Evolutionary conservation across 2,113 vertebrate genomes (phyloP).

Genomic region (Neotoma lepida): DNA sequence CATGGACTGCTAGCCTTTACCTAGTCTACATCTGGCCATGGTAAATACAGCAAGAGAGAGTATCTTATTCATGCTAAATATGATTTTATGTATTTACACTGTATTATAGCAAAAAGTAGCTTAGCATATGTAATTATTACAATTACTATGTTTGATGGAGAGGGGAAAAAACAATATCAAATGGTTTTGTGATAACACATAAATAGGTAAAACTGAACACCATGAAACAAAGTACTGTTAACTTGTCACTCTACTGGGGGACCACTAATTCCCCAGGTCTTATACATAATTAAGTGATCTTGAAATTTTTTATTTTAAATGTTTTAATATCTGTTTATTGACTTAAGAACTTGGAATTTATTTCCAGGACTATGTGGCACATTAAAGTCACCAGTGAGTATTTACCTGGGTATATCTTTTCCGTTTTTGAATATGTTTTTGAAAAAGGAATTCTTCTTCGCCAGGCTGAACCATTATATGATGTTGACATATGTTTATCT

Average conservation of each 20-base stretch:
- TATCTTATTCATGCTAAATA: background rate
- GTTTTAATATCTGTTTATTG: constrained; percentile 37
- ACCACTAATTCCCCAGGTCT: background rate
- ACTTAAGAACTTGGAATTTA: background rate
- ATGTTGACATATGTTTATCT: constrained; percentile 81
- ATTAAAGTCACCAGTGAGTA: constrained; percentile 14
- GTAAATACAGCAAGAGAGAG: background rate
- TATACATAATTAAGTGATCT: background rate
- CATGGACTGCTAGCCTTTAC: background rate
- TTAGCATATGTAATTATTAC: background rate
- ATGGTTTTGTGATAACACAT: background rate
- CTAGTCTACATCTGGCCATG: background rate
- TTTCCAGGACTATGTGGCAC: background rate
- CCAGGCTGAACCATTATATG: constrained; percentile 79
- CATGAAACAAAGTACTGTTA: constrained; percentile 25
- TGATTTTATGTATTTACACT: too few relatives aligned
- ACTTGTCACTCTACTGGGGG: background rate
- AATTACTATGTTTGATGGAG: background rate
- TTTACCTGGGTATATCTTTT: constrained; percentile 83
- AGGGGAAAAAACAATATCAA: constrained; percentile 4
- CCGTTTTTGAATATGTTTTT: constrained; percentile 80
- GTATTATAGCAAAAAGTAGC: constrained; percentile 19
- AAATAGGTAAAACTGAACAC: background rate
- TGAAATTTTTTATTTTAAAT: constrained; percentile 13
- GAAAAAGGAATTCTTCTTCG: constrained; percentile 81